phyloP scores from a whole-genome alignment of 2,797 vertebrate genomes.

The Squalus acanthias region DNA sequence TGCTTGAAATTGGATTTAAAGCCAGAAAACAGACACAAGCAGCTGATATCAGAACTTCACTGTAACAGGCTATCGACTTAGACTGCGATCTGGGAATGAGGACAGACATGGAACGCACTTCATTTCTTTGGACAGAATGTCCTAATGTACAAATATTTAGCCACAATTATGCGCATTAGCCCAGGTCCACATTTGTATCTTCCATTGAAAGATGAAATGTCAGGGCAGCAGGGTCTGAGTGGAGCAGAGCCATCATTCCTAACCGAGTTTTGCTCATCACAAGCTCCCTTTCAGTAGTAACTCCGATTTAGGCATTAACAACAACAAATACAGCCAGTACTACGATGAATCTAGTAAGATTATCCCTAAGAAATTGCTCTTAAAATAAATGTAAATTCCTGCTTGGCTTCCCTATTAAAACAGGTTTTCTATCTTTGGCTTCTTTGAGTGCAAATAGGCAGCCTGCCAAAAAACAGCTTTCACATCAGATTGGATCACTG shows the following conservation, averaged over 20 bases:
- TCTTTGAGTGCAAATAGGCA: not conserved
- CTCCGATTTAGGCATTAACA: not conserved
- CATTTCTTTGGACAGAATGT: not conserved
- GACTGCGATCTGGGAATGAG: too few relatives aligned
- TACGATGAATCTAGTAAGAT: not conserved
- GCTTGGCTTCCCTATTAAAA: not conserved
- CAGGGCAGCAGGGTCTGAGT: not conserved
- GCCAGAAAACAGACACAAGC: too few relatives aligned
- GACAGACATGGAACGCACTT: not conserved
- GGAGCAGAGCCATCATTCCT: not conserved
- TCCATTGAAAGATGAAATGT: not conserved
- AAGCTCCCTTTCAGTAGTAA: too few relatives aligned
- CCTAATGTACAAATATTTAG: not conserved
- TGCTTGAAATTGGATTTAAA: not conserved
- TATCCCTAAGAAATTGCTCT: not conserved
- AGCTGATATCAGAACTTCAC: too few relatives aligned
- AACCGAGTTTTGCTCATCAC: not conserved
- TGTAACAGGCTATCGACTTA: too few relatives aligned
- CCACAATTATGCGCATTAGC: not conserved
- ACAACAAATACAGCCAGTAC: not conserved
- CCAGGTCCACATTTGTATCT: not conserved
- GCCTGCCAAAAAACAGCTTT: not conserved
- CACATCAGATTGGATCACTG: not conserved
- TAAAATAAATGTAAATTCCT: not conserved
- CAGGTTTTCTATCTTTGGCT: not conserved